phyloP scores from a whole-genome alignment of 2,888 invertebrate genomes.

The Tiphia femorata region DNA sequence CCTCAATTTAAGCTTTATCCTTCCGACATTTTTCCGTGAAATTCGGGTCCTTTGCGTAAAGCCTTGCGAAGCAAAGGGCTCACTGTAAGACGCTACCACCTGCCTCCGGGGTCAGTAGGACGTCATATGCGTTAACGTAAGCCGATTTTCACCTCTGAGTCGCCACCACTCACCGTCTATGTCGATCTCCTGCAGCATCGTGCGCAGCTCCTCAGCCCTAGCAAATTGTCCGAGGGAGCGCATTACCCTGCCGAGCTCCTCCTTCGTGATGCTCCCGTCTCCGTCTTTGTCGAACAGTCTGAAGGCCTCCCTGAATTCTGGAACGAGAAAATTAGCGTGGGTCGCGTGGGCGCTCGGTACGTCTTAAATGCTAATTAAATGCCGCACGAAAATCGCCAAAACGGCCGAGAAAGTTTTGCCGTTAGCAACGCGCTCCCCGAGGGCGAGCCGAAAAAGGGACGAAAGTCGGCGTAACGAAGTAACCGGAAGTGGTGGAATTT shows the following conservation, averaged over 20 bases:
- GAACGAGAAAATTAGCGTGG: conserved; percentile 36
- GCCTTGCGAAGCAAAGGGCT: no score
- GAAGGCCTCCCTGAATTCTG: conserved; percentile 89
- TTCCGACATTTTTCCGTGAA: no score
- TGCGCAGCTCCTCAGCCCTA: conserved; percentile 86
- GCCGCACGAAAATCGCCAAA: not conserved
- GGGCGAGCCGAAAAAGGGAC: no score
- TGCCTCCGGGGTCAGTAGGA: no score
- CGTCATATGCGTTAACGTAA: no score
- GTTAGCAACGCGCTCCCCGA: not conserved
- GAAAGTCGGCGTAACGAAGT: not conserved
- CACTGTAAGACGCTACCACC: no score
- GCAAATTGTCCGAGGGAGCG: conserved; percentile 89
- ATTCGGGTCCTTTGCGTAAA: no score
- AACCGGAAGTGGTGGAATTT: not conserved
- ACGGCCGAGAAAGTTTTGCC: not conserved
- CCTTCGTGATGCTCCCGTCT: conserved; percentile 89
- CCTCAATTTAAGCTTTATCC: no score
- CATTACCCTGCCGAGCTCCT: conserved; percentile 88
- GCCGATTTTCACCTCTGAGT: no score
- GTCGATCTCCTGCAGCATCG: conserved; percentile 88
- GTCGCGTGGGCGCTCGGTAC: not conserved
- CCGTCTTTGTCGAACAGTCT: conserved; percentile 90
- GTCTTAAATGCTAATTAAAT: not conserved
- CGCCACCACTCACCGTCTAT: conserved; percentile 76